A percentile compares a stretch with the other conserved stretches of the same genome.
These are phyloP conservation scores for Ladona fulva DNA, from an alignment of 1,140 invertebrate genomes.

Conservation along the genomic window DNA sequence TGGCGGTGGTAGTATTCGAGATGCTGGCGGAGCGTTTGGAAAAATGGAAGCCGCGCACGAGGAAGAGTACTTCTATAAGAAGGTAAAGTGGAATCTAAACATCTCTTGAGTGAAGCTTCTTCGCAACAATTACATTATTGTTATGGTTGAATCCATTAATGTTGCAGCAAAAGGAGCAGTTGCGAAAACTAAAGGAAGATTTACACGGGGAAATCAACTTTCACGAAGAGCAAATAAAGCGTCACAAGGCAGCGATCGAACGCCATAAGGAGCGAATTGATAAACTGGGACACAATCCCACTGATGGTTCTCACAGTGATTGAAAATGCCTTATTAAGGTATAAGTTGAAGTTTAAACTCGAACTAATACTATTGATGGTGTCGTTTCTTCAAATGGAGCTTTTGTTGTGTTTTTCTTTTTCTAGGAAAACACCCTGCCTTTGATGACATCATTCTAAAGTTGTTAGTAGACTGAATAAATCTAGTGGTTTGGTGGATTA, in stretches of 20 bases:
- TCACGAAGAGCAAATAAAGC: slow-evolving; percentile 80
- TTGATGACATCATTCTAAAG: no score
- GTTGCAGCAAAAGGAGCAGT: slow-evolving; percentile 72
- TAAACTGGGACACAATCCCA: slow-evolving; percentile 24
- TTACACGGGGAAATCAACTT: slow-evolving; percentile 73
- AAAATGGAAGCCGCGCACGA: slow-evolving; percentile 84
- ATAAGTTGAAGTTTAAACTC: no score
- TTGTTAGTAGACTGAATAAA: no score
- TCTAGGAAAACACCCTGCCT: no score
- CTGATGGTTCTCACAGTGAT: no score
- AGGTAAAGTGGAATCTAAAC: slow-evolving; percentile 46
- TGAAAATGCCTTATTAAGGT: no score
- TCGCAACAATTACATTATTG: background rate
- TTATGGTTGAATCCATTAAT: background rate
- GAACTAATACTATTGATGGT: no score
- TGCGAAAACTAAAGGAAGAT: slow-evolving; percentile 60
- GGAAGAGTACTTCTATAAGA: slow-evolving; percentile 88
- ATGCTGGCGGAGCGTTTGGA: slow-evolving; percentile 83
- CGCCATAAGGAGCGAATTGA: slow-evolving; percentile 58
- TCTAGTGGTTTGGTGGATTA: no score
- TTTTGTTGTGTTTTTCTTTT: no score
- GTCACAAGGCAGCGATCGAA: slow-evolving; percentile 75
- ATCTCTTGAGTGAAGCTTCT: background rate
- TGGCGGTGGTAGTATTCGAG: slow-evolving; percentile 68
- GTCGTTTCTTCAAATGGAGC: no score